Conservation (phyloP, 2,797 vertebrate genomes). For the Acanthornis magna region DNA sequence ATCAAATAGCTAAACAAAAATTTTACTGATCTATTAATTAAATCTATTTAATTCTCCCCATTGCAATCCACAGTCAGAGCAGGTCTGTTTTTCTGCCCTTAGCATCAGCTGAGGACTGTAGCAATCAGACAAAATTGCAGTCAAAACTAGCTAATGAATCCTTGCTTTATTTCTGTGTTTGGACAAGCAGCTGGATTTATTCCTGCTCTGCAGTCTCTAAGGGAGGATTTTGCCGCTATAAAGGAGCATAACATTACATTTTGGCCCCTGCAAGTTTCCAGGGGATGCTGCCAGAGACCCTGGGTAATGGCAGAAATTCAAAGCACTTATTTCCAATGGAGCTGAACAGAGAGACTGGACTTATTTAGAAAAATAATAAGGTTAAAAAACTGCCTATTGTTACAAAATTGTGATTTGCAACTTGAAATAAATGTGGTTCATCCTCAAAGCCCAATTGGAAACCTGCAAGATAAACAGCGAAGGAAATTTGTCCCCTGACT, state of each 20-base stretch:
- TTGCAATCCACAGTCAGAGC: not conserved
- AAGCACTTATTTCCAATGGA: not conserved
- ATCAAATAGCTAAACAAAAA: not conserved
- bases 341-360: not conserved
- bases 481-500: not conserved
- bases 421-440: not conserved
- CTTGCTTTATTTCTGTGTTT: conserved; percentile 30
- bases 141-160: conserved; percentile 46
- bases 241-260: not conserved
- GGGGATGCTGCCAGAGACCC: not conserved
- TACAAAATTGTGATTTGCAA: not conserved
- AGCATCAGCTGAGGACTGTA: not conserved
- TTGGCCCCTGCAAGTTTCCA: not conserved
- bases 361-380: not conserved
- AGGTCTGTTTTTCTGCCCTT: not conserved
- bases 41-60: not conserved
- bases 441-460: not conserved
- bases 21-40: conserved; percentile 46
- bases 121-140: not conserved
- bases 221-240: not conserved
- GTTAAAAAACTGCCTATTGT: not conserved
- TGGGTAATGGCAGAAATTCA: not conserved
- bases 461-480: not conserved
- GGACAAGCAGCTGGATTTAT: not conserved
- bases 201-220: not conserved